phyloP scores from a whole-genome alignment of 2,888 invertebrate species.

The Penaeus monodon region DNA sequence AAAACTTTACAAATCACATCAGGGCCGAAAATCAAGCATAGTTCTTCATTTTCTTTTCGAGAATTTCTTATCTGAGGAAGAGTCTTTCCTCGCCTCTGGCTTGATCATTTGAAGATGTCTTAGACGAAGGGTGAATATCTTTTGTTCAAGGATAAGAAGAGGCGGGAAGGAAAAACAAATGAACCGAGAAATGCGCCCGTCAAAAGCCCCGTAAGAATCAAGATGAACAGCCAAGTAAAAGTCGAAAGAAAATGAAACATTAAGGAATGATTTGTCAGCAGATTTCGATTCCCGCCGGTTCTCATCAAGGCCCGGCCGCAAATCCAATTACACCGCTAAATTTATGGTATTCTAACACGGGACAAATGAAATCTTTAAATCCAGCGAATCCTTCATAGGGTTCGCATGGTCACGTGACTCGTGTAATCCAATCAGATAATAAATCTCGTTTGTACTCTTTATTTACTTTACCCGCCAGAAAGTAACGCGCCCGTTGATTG shows the following conservation, averaged over 20 bases:
- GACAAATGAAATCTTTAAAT: conserved; percentile 60
- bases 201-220: no score
- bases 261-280: conserved; percentile 12
- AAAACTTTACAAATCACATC: conserved; percentile 62
- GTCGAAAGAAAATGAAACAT: conserved; percentile 19
- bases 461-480: conserved; percentile 55
- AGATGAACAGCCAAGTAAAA: background rate
- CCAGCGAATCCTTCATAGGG: conserved; percentile 31
- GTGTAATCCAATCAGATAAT: conserved; percentile 61
- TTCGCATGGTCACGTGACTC: conserved; percentile 54
- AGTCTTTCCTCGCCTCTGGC: background rate
- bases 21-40: conserved; percentile 53
- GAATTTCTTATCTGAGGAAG: conserved; percentile 28
- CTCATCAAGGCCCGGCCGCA: conserved; percentile 54
- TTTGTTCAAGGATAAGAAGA: background rate
- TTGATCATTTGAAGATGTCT: no score
- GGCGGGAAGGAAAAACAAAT: background rate
- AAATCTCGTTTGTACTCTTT: conserved; percentile 62
- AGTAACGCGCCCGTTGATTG: conserved; percentile 29
- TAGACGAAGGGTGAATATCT: background rate
- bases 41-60: conserved; percentile 47
- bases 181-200: background rate
- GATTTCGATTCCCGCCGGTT: conserved; percentile 36
- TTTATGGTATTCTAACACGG: conserved; percentile 58
- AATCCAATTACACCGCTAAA: conserved; percentile 53